Conservation (phyloP, 37 sponge, comb jelly and placozoan species). For the Amphimedon queenslandica region DNA sequence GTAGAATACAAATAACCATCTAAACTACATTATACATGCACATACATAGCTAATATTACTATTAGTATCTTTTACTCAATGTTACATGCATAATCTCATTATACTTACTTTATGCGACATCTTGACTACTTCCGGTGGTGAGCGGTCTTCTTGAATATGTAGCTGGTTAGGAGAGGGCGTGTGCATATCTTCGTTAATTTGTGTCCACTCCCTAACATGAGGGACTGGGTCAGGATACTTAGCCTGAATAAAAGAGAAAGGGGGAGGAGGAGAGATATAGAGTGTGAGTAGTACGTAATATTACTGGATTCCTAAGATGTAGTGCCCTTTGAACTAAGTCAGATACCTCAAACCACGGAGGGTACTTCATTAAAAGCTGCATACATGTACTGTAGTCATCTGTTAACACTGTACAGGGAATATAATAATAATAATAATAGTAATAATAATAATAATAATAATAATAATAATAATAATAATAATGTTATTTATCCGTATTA, state of each 20-base stretch:
- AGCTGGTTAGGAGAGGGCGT: background rate
- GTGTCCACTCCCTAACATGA: background rate
- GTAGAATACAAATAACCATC: too few species aligned
- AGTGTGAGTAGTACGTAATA: background rate
- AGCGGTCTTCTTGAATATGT: background rate
- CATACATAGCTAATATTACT: too few species aligned
- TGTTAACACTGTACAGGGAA: conserved; percentile 58
- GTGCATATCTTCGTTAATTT: background rate
- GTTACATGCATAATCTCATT: too few species aligned
- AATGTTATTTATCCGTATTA: background rate
- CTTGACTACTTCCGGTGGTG: background rate
- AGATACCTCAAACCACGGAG: conserved; percentile 61
- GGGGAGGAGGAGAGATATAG: too few species aligned
- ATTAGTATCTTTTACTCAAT: too few species aligned
- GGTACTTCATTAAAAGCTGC: conserved; percentile 86
- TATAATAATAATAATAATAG: background rate
- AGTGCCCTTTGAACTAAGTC: conserved; percentile 84
- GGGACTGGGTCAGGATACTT: background rate
- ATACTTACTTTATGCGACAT: background rate
- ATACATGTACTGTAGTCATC: conserved; percentile 80
- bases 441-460: background rate
- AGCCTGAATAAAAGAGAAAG: background rate
- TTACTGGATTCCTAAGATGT: conserved; percentile 84
- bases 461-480: background rate
- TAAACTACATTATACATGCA: too few species aligned